Conservation (phyloP, 2,797 vertebrate genomes). For the Antrozous pallidus region DNA sequence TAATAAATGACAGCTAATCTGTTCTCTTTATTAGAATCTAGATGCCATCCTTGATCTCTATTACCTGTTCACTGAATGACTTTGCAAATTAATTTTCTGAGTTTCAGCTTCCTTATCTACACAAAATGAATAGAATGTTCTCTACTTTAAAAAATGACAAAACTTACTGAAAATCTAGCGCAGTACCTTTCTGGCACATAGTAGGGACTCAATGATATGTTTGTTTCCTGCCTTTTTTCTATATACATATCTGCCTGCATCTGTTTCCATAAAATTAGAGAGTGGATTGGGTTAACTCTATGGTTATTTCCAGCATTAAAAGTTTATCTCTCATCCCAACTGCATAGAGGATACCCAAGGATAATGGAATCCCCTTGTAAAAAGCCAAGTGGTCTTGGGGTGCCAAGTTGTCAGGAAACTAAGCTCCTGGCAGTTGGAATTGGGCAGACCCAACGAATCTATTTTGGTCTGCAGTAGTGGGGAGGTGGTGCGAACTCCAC, state of each 20-base stretch:
- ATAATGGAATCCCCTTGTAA: not conserved
- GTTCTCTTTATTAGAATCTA: not conserved
- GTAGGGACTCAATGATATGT: not conserved
- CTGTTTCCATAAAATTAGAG: not conserved
- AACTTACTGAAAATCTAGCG: not conserved
- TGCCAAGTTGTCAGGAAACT: not conserved
- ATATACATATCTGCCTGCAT: not conserved
- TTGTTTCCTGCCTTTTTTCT: not conserved
- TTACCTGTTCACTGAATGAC: conserved; percentile 13
- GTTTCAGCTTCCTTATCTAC: not conserved
- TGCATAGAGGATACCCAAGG: not conserved
- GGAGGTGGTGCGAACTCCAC: conserved; percentile 59
- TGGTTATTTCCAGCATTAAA: conserved; percentile 23
- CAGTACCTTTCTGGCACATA: not conserved
- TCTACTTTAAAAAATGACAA: not conserved
- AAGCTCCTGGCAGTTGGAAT: not conserved
- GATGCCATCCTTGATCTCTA: not conserved
- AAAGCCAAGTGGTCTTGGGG: conserved; percentile 18
- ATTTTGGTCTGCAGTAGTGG: conserved; percentile 64
- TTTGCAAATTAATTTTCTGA: conserved; percentile 12
- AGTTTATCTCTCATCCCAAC: not conserved
- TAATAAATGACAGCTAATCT: not conserved
- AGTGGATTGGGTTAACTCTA: not conserved
- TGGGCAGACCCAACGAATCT: conserved; percentile 52
- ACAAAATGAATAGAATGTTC: not conserved